Percentiles rank a stretch among this genome's conserved stretches.
Conservation (phyloP, 2,888 invertebrate species). For the Cosmia pyralina region DNA sequence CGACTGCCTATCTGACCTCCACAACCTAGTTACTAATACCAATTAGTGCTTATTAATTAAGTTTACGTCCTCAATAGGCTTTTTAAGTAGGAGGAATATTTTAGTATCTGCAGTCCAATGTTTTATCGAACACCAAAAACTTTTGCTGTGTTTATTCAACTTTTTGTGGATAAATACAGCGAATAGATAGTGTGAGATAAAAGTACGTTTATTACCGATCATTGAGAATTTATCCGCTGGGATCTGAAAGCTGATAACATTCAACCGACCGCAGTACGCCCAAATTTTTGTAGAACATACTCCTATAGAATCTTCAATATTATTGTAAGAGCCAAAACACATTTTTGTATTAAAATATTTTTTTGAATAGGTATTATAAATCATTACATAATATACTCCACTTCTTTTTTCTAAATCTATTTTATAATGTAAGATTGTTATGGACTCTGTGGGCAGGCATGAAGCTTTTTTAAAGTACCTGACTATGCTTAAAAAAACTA, state of each 20-base stretch:
- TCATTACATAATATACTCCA: background rate
- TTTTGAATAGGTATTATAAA: background rate
- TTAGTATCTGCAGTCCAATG: background rate
- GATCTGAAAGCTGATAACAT: conserved; percentile 36
- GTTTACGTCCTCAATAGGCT: background rate
- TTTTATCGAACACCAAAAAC: conserved; percentile 1
- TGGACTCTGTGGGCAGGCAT: too few relatives aligned
- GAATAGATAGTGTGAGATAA: conserved; percentile 31
- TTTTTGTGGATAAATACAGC: conserved; percentile 24
- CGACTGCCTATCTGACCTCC: background rate
- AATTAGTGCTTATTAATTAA: background rate
- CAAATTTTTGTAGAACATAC: conserved; percentile 22
- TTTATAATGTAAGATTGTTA: background rate
- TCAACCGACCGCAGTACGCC: background rate
- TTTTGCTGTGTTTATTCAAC: background rate
- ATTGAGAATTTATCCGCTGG: conserved; percentile 34
- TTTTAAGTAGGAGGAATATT: background rate
- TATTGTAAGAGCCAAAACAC: conserved; percentile 21
- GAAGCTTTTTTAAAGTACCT: background rate
- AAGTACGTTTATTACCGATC: conserved; percentile 39
- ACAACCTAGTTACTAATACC: background rate
- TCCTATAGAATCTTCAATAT: conserved; percentile 9
- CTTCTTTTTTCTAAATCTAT: background rate
- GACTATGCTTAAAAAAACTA: background rate
- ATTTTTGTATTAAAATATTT: background rate